A percentile compares a stretch with the other conserved stretches of the same genome.
Conservation (phyloP, 2,113 vertebrate genomes). For the Elephas maximus region DNA sequence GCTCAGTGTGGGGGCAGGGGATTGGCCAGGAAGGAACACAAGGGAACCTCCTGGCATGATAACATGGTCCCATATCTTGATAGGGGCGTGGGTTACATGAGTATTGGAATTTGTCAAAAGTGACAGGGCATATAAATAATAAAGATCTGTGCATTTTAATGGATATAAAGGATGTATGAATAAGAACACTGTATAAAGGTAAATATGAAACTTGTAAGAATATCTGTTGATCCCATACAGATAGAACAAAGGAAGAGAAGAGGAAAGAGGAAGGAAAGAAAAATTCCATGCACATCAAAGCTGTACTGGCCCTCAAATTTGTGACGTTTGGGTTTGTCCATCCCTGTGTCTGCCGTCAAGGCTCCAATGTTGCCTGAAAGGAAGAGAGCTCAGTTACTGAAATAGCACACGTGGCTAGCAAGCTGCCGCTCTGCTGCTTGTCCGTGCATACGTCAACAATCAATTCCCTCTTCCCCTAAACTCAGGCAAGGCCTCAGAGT, state of each 20-base stretch:
- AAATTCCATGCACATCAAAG: neutral
- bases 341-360: neutral
- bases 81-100: too few relatives aligned
- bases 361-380: neutral
- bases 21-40: fast-evolving
- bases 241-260: fast-evolving
- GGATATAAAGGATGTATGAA: neutral
- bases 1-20: too few relatives aligned
- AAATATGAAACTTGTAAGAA: neutral
- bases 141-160: neutral
- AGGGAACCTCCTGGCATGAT: neutral
- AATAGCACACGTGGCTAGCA: fast-evolving
- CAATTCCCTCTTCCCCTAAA: fast-evolving
- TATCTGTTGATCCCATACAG: neutral
- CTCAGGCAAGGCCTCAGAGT: neutral
- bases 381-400: neutral
- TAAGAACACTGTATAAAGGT: neutral
- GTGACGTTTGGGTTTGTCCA: neutral
- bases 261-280: too few relatives aligned
- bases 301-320: fast-evolving
- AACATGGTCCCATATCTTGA: neutral
- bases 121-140: neutral
- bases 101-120: neutral
- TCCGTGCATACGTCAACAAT: fast-evolving
- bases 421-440: fast-evolving